Evolutionary conservation across 35 echinoderm and acorn worm genomes (phyloP).

Genomic region (Chiridota heheva): DNA sequence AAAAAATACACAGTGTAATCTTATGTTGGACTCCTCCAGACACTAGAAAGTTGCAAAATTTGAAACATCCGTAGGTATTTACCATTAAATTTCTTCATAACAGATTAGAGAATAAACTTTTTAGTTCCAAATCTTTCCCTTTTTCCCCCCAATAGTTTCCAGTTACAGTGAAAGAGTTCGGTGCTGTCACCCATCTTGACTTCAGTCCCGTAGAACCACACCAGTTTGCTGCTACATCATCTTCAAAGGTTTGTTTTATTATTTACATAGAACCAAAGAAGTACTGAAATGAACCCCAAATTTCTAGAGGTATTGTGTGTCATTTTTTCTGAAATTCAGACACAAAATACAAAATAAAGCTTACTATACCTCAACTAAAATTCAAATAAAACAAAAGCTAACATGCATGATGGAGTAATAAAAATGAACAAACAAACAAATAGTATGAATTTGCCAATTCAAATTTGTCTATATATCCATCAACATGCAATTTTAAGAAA

Average conservation of each 20-base stretch:
- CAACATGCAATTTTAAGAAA: not conserved
- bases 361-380: too few species aligned
- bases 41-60: too few species aligned
- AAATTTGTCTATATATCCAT: not conserved
- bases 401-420: not conserved
- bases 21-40: too few species aligned
- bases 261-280: not conserved
- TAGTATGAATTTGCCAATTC: too few species aligned
- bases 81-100: too few species aligned
- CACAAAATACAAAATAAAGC: not conserved
- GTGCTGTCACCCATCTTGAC: conserved; percentile 73
- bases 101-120: too few species aligned
- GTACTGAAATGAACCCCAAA: not conserved
- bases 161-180: conserved; percentile 97
- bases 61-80: too few species aligned
- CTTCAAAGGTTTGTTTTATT: conserved; percentile 66
- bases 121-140: too few species aligned
- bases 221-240: conserved; percentile 85
- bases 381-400: not conserved
- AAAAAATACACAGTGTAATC: too few species aligned
- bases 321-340: not conserved
- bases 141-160: conserved; percentile 74
- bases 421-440: not conserved
- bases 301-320: not conserved
- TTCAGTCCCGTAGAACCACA: conserved; percentile 79